Evolutionary conservation across 1,140 invertebrate genomes (phyloP).

Genomic region (Aphis craccivora): DNA sequence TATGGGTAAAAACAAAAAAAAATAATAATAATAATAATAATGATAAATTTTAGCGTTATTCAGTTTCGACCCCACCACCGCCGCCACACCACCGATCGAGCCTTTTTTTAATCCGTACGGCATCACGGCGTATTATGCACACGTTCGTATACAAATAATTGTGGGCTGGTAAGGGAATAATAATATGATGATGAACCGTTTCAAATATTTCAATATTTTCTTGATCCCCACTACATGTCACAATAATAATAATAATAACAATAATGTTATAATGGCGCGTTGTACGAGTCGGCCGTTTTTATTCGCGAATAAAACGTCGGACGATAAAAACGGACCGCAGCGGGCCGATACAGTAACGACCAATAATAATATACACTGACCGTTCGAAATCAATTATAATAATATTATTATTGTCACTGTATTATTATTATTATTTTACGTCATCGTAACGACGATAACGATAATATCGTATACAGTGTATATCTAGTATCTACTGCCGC

Average conservation of each 20-base stretch:
- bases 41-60: neutral
- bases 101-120: conserved; percentile 4
- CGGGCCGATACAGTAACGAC: neutral
- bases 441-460: neutral
- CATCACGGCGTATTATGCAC: neutral
- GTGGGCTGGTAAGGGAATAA: neutral
- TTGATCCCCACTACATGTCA: neutral
- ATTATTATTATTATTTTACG: neutral
- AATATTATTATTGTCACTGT: neutral
- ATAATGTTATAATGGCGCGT: neutral
- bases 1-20: neutral
- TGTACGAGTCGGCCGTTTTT: neutral
- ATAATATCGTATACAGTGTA: neutral
- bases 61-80: neutral
- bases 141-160: neutral
- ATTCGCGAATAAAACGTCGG: neutral
- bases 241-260: neutral
- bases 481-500: too few relatives aligned
- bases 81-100: neutral
- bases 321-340: neutral
- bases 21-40: neutral
- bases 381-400: neutral
- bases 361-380: neutral
- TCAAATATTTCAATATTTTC: conserved; percentile 15
- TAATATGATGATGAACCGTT: neutral